Conservation (phyloP, 2,888 invertebrate species). For the Phengaris alcon region DNA sequence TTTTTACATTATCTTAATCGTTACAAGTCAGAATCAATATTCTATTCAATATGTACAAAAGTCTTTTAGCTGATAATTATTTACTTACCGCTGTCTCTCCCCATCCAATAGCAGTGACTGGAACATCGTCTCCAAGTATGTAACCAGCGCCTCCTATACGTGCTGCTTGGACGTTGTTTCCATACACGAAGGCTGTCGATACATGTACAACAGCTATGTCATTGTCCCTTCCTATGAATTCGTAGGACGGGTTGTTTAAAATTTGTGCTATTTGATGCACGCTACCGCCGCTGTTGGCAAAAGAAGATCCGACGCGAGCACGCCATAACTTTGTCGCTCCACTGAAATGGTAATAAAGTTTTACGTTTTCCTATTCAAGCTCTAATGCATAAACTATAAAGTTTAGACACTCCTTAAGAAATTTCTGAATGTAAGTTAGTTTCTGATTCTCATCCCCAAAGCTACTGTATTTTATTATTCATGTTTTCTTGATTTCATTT, state of each 20-base stretch:
- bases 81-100: slow-evolving; percentile 39
- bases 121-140: slow-evolving; percentile 46
- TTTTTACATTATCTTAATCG: too few species aligned
- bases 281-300: slow-evolving; percentile 44
- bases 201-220: slow-evolving; percentile 49
- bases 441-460: too few species aligned
- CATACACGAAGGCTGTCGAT: slow-evolving; percentile 36
- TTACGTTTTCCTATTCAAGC: not conserved
- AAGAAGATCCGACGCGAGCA: slow-evolving; percentile 45
- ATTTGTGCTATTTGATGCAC: slow-evolving; percentile 34
- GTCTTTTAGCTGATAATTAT: not conserved
- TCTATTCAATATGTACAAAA: too few species aligned
- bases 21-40: too few species aligned
- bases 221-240: slow-evolving; percentile 41
- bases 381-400: not conserved
- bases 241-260: slow-evolving; percentile 44
- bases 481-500: too few species aligned
- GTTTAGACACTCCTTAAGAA: too few species aligned
- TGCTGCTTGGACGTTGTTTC: slow-evolving; percentile 42
- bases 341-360: not conserved
- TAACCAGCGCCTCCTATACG: slow-evolving; percentile 48
- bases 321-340: slow-evolving; percentile 35
- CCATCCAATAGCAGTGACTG: slow-evolving; percentile 55
- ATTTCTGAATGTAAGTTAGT: too few species aligned
- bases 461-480: too few species aligned